Conservation (phyloP, 2,888 invertebrate species). For the Beris morrisii region DNA sequence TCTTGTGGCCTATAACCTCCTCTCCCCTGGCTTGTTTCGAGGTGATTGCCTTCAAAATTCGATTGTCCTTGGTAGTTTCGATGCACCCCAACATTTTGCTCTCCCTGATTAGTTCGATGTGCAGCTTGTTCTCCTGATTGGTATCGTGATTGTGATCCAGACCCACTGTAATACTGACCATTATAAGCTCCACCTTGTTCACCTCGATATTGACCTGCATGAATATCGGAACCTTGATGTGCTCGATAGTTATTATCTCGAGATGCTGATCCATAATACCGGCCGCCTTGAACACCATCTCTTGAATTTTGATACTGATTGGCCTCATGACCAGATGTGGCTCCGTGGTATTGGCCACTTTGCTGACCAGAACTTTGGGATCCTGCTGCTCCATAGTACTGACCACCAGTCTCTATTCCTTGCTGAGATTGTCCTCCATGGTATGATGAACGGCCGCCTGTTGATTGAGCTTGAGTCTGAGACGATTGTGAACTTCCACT, state of each 20-base stretch:
- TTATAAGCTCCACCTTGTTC: neutral
- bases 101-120: slow-evolving; percentile 28
- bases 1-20: neutral
- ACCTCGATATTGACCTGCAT: neutral
- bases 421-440: slow-evolving; percentile 44
- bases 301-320: neutral
- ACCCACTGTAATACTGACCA: neutral
- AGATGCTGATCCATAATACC: too few relatives aligned
- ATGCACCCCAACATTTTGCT: slow-evolving; percentile 24
- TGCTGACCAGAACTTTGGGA: slow-evolving; percentile 17
- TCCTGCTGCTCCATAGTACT: slow-evolving; percentile 36
- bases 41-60: slow-evolving; percentile 13
- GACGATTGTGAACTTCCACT: neutral
- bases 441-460: neutral
- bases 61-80: neutral
- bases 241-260: neutral
- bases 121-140: slow-evolving; percentile 9
- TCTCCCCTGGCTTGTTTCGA: slow-evolving; percentile 1
- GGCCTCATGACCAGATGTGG: slow-evolving; percentile 48
- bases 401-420: slow-evolving; percentile 34
- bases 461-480: neutral
- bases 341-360: slow-evolving; percentile 42
- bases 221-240: neutral
- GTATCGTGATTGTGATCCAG: neutral
- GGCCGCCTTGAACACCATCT: slow-evolving; percentile 35